phyloP scores from a whole-genome alignment of 2,888 invertebrate species.

The Pandemis heparana region DNA sequence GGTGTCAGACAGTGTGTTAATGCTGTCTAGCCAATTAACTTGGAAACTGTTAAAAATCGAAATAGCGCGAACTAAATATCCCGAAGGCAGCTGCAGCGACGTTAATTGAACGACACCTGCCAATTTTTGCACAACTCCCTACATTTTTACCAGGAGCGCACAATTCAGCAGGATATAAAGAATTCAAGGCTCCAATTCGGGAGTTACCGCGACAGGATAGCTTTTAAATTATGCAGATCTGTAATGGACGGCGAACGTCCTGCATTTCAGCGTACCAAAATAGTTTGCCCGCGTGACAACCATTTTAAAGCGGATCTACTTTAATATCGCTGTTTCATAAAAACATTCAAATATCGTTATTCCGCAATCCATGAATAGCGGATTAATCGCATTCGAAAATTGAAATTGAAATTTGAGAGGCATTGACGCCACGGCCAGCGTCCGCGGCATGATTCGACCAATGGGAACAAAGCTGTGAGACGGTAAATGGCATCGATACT shows the following conservation, averaged over 20 bases:
- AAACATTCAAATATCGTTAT: constrained; percentile 42
- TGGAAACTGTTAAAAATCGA: constrained; percentile 31
- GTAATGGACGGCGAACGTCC: constrained; percentile 74
- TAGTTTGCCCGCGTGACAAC: constrained; percentile 62
- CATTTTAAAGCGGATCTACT: constrained; percentile 42
- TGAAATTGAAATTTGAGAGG: constrained; percentile 47
- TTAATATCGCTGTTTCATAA: constrained; percentile 43
- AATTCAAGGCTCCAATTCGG: constrained; percentile 73
- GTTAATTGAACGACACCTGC: constrained; percentile 77
- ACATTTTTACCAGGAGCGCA: constrained; percentile 64
- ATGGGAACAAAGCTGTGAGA: constrained; percentile 76
- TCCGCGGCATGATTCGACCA: constrained; percentile 63
- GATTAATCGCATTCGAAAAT: constrained; percentile 45
- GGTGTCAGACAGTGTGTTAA: constrained; percentile 40
- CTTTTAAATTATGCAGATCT: constrained; percentile 80
- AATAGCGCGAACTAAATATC: constrained; percentile 48
- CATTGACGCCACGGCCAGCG: constrained; percentile 38
- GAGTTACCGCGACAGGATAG: constrained; percentile 70
- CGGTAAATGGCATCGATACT: constrained; percentile 82
- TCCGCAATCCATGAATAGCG: constrained; percentile 36
- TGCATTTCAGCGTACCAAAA: constrained; percentile 62
- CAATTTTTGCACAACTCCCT: constrained; percentile 64
- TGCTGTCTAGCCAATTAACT: constrained; percentile 38
- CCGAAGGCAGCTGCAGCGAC: constrained; percentile 46
- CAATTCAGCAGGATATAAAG: constrained; percentile 69